Conservation (phyloP, 2,888 invertebrate species). For the Carterocephalus palaemon region DNA sequence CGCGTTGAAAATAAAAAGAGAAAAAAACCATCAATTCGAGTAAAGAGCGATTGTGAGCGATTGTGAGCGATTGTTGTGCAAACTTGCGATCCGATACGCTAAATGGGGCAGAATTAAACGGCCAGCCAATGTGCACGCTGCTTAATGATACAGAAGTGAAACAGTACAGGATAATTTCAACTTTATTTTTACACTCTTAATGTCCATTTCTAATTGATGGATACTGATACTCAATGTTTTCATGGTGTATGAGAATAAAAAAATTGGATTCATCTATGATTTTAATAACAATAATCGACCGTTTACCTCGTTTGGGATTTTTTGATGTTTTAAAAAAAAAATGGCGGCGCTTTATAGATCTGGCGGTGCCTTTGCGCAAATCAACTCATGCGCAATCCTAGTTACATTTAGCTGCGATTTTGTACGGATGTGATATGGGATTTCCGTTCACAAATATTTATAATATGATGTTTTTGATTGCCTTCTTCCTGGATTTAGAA, state of each 20-base stretch:
- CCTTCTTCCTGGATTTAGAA: slow-evolving; percentile 50
- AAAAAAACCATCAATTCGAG: slow-evolving; percentile 69
- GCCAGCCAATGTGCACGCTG: slow-evolving; percentile 65
- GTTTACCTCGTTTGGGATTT: slow-evolving; percentile 41
- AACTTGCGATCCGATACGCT: slow-evolving; percentile 72
- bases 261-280: slow-evolving; percentile 36
- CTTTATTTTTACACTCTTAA: slow-evolving; percentile 14
- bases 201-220: neutral
- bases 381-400: slow-evolving; percentile 58
- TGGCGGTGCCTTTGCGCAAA: slow-evolving; percentile 60
- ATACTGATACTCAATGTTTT: slow-evolving; percentile 1
- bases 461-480: slow-evolving; percentile 48
- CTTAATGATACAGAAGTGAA: slow-evolving; percentile 71
- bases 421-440: slow-evolving; percentile 65
- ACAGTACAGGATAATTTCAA: slow-evolving; percentile 15
- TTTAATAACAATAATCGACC: slow-evolving; percentile 40
- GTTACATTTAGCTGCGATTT: slow-evolving; percentile 44
- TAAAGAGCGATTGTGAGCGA: slow-evolving; percentile 68
- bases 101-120: slow-evolving; percentile 74
- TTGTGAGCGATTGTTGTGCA: slow-evolving; percentile 67
- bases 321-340: slow-evolving; percentile 31
- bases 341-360: slow-evolving; percentile 44
- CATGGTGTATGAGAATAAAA: slow-evolving; percentile 18
- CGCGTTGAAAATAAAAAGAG: slow-evolving; percentile 63
- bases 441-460: slow-evolving; percentile 58